Base-by-base conservation (phyloP, 2,797 vertebrate genomes). In the Chrysocyon brachyurus region DNA sequence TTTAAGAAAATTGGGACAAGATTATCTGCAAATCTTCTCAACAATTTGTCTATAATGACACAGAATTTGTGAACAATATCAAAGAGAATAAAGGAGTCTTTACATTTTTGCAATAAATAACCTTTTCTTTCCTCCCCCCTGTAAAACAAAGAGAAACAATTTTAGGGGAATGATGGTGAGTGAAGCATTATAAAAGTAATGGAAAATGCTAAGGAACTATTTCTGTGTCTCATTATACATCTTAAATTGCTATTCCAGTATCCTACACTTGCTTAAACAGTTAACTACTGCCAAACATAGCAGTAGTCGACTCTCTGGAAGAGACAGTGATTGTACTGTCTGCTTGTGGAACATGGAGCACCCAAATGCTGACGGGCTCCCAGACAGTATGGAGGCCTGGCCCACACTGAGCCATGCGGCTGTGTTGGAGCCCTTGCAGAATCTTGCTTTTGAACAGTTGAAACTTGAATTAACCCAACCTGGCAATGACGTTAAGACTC, bases 1-100 rank as follows among this genome's bases (percentile, higher is more conserved):
- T 96, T 93, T 96, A 90, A 92, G 75, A 63, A 63, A 97, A 96
- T 77, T 94, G 70, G 90, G 86, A 97, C 17, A 97, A 97, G 92
- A 96, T 94, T 97, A 92, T 95, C 33, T 88, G 59, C 19, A 97
- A 96, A 95, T 95, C 57, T 94, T 91, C 91, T 94, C 73, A 92
- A 95, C 40, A 91, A 73, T 97, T 97, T 95, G 33, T 93, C 57
- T 95, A 17, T 91, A 97, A 97, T 96, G 78, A 90, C 70, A 91
- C 49, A 91, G 87, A 95, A 90, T 95, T 97, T 92, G 64, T 87
- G 85, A 93, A 96, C 64, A 86, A 61, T 92, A 96, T 92, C 73
- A 87, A 95, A 94, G 68, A 95, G 49, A 95, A 97, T 90, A 83
- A 90, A 93, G 33, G 15, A 78, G 59, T 57, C 31, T 92, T 93